phyloP scores from a whole-genome alignment of 2,797 vertebrate species.

The Hephaestus fuliginosus region DNA sequence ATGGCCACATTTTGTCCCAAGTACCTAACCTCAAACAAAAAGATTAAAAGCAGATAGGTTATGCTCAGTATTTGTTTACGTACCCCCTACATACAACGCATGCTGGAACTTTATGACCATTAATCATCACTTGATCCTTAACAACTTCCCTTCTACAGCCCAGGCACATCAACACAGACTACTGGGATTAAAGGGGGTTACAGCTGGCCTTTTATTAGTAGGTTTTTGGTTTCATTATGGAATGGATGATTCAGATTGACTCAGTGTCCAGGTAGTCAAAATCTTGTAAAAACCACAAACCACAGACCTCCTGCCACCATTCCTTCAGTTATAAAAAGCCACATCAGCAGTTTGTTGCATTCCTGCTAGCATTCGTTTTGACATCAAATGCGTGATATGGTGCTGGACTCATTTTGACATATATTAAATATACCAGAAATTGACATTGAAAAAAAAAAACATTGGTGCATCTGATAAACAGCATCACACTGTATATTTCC shows the following conservation, averaged over 20 bases:
- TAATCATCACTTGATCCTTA: conserved; percentile 48
- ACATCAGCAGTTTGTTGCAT: conserved; percentile 49
- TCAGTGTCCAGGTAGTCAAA: conserved; percentile 66
- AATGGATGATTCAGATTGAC: conserved; percentile 69
- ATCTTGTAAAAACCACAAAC: conserved; percentile 50
- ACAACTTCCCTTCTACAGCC: conserved; percentile 57
- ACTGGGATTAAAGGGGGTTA: conserved; percentile 48
- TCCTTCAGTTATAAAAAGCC: conserved; percentile 36
- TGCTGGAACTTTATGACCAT: conserved; percentile 51
- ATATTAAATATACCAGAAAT: background rate
- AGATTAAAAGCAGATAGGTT: conserved; percentile 14
- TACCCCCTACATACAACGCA: conserved; percentile 23
- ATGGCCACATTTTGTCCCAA: background rate
- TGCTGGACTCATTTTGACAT: background rate
- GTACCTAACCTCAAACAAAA: background rate
- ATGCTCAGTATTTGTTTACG: conserved; percentile 14
- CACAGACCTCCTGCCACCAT: conserved; percentile 61
- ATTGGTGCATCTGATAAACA: conserved; percentile 9
- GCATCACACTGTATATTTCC: background rate
- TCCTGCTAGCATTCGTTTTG: conserved; percentile 6
- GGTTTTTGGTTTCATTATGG: conserved; percentile 58
- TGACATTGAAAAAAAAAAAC: background rate
- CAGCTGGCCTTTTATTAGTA: conserved; percentile 40
- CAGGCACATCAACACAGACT: conserved; percentile 29
- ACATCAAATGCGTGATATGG: conserved; percentile 5